Evolutionary conservation across 2,888 invertebrate genomes (phyloP), one percentile per base, ranked within the genome.

Genomic region (Rhynchonema sp.): DNA sequence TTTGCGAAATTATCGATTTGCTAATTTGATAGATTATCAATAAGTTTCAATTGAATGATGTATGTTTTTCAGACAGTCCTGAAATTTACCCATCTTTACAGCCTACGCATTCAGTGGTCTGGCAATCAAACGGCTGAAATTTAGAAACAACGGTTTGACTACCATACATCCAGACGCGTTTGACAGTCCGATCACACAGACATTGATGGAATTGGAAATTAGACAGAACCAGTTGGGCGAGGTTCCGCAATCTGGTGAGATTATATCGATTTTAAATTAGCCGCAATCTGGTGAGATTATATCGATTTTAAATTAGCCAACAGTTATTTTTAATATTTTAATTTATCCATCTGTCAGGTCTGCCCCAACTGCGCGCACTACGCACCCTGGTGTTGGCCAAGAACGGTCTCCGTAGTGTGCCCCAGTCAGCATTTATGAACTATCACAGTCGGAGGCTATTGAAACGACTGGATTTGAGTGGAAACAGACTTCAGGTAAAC

Each of bases 111-210:
- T 70, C 61, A 64, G 65, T 59, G 67, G 67, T 1, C 63, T 65
- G 29, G 59, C 63, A 17, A 65, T 69, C 55, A 66, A 66, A 58
- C 65, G 66, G 26, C 62, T 69, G 55, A 60, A 65, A 22, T 55
- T 69, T 28, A 63, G 67, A n/a, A 67, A 67, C 61, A 68, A 68
- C 61, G 68, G 66, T 3, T 60, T 70, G 17, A 59, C 61, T 20
- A 52, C 56, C n/a, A 65, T 70, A 22, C 64, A 68, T 28, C 63
- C 65, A 2, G 64, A 65, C 20, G 67, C 68, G 2, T 70, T 70
- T 56, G 63, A 61, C 46, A 66, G 67, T 26, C 63, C 60, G 13
- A 59, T 69, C 38, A 60, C 63, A 20, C 61, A 63, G 22, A 60
- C 61, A 1, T 58, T 69, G 29, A 65, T 65, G 57, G 68, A 68